Percentiles rank a stretch among this genome's conserved stretches.
These are phyloP conservation scores for Punctoribates punctum DNA, from an alignment of 2,888 invertebrate genomes.

Conservation along the genomic window DNA sequence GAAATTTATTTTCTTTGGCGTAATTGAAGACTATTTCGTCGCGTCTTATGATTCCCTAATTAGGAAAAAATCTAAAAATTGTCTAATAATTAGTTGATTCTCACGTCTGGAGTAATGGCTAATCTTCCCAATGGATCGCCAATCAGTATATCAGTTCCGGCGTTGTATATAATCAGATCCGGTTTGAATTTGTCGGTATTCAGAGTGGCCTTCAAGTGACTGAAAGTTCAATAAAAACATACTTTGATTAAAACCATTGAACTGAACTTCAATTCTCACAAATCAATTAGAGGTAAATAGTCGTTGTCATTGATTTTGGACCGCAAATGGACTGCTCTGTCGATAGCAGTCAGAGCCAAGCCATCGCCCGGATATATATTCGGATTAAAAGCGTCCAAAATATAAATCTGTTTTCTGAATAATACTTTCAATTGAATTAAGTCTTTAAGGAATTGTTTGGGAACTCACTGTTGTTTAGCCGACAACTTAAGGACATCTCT, in stretches of 20 bases:
- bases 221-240: slow-evolving; percentile 51
- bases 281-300: slow-evolving; percentile 65
- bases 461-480: slow-evolving; percentile 49
- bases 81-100: slow-evolving; percentile 9
- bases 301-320: slow-evolving; percentile 64
- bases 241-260: not conserved
- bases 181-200: slow-evolving; percentile 70
- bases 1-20: slow-evolving; percentile 63
- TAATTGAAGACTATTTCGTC: slow-evolving; percentile 77
- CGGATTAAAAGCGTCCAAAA: slow-evolving; percentile 79
- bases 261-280: slow-evolving; percentile 56
- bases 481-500: slow-evolving; percentile 68
- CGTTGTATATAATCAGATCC: slow-evolving; percentile 81
- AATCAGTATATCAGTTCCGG: slow-evolving; percentile 79
- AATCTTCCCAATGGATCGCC: slow-evolving; percentile 74
- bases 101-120: slow-evolving; percentile 65
- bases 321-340: slow-evolving; percentile 56
- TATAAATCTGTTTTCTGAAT: slow-evolving; percentile 63
- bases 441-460: not conserved
- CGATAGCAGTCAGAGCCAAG: slow-evolving; percentile 61
- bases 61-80: slow-evolving; percentile 46
- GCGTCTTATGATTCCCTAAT: slow-evolving; percentile 74
- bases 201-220: slow-evolving; percentile 61
- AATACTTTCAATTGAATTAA: not conserved
- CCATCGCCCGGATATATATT: slow-evolving; percentile 75